Evolutionary conservation across 2,113 vertebrate species (phyloP).

Genomic region (Vombatus ursinus): DNA sequence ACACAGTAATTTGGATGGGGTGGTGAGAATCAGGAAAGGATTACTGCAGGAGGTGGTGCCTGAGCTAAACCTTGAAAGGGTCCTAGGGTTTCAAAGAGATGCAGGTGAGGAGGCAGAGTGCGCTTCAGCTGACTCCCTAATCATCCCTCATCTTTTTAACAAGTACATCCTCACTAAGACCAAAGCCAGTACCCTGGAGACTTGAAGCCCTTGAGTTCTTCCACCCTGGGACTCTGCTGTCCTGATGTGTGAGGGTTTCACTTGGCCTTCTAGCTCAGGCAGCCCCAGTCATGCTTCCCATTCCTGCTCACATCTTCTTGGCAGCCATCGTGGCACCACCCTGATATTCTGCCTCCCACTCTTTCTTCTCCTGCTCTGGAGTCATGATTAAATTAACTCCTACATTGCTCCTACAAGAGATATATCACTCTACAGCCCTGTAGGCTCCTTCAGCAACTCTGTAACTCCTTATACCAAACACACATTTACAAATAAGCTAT

Average conservation of each 20-base stretch:
- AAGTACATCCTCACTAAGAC: not conserved
- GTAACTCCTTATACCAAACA: not conserved
- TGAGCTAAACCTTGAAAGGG: not conserved
- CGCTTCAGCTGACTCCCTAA: not conserved
- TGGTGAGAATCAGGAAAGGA: not conserved
- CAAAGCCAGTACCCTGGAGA: not conserved
- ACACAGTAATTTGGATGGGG: not conserved
- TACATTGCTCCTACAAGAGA: not conserved
- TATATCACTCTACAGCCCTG: not conserved
- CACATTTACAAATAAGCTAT: not conserved
- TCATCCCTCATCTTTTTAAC: not conserved
- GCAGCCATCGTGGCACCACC: not conserved
- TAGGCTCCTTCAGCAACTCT: not conserved
- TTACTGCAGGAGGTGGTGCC: not conserved
- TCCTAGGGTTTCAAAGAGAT: not conserved
- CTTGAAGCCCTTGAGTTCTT: not conserved
- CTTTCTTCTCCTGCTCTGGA: not conserved
- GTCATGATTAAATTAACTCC: not conserved
- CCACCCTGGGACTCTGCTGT: not conserved
- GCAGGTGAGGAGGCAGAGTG: not conserved
- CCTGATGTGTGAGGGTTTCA: not conserved
- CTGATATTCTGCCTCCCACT: not conserved
- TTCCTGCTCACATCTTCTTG: not conserved
- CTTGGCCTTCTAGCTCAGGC: not conserved
- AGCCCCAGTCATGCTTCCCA: not conserved